phyloP scores from a whole-genome alignment of 1,140 invertebrate species.

The Drosophila obscura region DNA sequence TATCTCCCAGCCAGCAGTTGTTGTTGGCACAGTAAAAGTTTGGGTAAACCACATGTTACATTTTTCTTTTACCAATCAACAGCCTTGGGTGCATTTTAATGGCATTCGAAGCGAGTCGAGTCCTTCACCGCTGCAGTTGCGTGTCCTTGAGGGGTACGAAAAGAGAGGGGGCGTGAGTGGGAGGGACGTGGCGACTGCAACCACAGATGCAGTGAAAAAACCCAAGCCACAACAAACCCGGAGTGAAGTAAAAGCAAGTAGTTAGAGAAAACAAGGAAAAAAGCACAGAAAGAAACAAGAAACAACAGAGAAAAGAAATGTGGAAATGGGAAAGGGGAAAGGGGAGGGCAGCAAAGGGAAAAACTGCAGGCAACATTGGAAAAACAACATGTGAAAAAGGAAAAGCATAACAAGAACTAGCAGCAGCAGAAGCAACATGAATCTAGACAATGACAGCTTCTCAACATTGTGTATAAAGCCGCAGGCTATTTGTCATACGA shows the following conservation, averaged over 20 bases:
- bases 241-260: conserved; percentile 41
- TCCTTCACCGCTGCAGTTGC: conserved; percentile 31
- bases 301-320: conserved; percentile 20
- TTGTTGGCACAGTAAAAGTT: conserved; percentile 43
- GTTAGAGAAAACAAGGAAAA: conserved; percentile 40
- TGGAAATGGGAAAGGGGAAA: neutral
- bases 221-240: conserved; percentile 45
- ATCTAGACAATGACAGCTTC: conserved; percentile 68
- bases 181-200: neutral
- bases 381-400: conserved; percentile 33
- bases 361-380: conserved; percentile 34
- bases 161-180: too few species aligned
- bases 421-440: conserved; percentile 50
- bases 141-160: conserved; percentile 33
- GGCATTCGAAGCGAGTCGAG: conserved; percentile 43
- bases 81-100: conserved; percentile 64
- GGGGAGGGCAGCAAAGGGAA: conserved; percentile 6
- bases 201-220: conserved; percentile 12
- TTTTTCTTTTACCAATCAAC: conserved; percentile 63
- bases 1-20: neutral
- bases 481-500: conserved; percentile 66
- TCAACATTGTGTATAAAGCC: conserved; percentile 65
- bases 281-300: conserved; percentile 19
- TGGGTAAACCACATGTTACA: conserved; percentile 60
- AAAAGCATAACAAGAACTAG: conserved; percentile 27